A percentile compares a stretch with the other conserved stretches of the same genome.
Evolutionary conservation across 2,888 invertebrate genomes (phyloP).

Genomic region (Belgica antarctica): DNA sequence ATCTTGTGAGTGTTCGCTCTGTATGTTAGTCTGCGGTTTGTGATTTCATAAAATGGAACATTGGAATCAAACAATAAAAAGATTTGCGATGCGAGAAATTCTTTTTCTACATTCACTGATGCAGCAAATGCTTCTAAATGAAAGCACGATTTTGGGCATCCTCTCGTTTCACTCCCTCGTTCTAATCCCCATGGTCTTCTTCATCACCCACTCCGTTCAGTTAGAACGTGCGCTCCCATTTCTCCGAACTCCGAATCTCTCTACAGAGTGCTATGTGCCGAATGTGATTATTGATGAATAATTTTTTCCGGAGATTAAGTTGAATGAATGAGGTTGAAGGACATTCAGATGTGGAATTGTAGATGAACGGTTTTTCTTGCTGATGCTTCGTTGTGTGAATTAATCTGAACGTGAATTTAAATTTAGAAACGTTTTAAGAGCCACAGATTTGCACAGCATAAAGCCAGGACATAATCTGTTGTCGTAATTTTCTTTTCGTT

Average conservation of each 20-base stretch:
- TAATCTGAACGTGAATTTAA: no score
- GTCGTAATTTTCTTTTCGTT: no score
- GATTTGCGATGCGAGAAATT: conserved; percentile 33
- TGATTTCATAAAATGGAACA: conserved; percentile 29
- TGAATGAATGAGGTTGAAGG: no score
- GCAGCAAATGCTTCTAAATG: conserved; percentile 42
- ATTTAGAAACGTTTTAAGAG: no score
- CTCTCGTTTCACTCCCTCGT: background rate
- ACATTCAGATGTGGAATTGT: no score
- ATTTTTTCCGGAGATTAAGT: no score
- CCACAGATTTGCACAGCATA: no score
- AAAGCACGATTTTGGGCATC: conserved; percentile 33
- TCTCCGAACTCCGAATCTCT: background rate
- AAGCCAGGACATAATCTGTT: no score
- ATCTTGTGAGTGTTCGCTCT: conserved; percentile 2
- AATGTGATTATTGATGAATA: conserved; percentile 35
- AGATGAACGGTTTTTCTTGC: no score
- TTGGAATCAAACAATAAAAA: conserved; percentile 39
- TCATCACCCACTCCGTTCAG: background rate
- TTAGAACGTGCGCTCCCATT: conserved; percentile 29
- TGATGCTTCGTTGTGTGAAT: no score
- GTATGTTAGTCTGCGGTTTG: conserved; percentile 1
- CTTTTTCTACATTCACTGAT: conserved; percentile 23
- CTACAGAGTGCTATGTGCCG: conserved; percentile 9
- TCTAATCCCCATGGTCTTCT: background rate